Percentiles rank a stretch among this genome's conserved stretches.
These are phyloP conservation scores for Boleophthalmus pectinirostris DNA, from an alignment of 2,113 vertebrate species.

Conservation along the genomic window DNA sequence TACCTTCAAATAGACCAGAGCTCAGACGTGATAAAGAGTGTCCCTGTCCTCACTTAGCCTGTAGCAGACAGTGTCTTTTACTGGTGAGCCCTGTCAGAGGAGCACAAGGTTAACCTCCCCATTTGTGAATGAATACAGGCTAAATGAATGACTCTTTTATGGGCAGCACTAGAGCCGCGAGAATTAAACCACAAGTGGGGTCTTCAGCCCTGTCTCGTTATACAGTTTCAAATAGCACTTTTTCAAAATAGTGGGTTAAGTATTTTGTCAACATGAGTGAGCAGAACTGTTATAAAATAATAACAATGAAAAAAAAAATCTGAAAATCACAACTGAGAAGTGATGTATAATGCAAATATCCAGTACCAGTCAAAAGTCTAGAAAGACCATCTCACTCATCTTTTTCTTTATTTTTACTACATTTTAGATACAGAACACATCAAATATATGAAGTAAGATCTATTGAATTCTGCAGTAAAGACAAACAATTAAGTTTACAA, in stretches of 20 bases:
- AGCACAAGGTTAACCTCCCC: conserved; percentile 59
- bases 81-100: conserved; percentile 48
- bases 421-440: no score
- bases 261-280: neutral
- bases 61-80: conserved; percentile 20
- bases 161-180: conserved; percentile 21
- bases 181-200: conserved; percentile 15
- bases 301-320: neutral
- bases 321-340: neutral
- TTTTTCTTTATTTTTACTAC: no score
- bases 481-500: no score
- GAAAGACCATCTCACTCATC: no score
- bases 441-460: no score
- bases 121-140: conserved; percentile 78
- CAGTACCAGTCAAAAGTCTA: no score
- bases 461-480: no score
- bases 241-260: neutral
- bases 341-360: no score
- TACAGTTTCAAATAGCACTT: neutral
- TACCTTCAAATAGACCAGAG: neutral
- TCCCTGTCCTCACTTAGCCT: neutral
- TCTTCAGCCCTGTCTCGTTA: neutral
- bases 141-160: conserved; percentile 66
- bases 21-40: neutral
- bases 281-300: neutral